Evolutionary conservation across 2,888 invertebrate genomes (phyloP), one percentile per base, ranked within the genome.

Genomic region (Parapristionchus giblindavisi): DNA sequence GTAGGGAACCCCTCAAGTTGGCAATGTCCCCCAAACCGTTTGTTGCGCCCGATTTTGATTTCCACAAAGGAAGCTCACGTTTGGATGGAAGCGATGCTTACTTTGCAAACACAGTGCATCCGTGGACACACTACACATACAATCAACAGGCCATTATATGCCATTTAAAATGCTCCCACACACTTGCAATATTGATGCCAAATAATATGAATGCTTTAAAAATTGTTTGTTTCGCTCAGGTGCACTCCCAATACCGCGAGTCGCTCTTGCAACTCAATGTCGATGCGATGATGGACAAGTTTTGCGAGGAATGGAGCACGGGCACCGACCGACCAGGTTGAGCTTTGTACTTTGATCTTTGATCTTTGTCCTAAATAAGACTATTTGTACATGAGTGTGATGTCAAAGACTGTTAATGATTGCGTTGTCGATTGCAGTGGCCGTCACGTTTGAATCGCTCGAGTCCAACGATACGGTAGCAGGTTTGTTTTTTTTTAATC

Each of bases 281-380:
- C 51, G 95, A 96, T 86, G 94, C 94, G 89, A 91, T 98, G 74
- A 90, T 98, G 80, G 93, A 94, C 88, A 93, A 94, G 89, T 96
- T 98, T 90, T 93, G 96, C 74, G 91, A 93, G 85, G 93, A 93
- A 84, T 97, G 97, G 90, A 93, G 94, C 84, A 96, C 95, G 80
- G 96, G 96, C 82, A 92, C 93, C 81, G 96, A 96, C 88, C 94
- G 93, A 89, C 96, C 96, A 89, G 93, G 95, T n/a, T 93, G 72
- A 56, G 81, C 76, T 68, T 68, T 17, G 27, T 58, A 4, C 14
- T 14, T 58, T 58, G 24, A 58, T 58, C 24, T 29, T 14, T 58
- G 27, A 58, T 4, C 14, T 4, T 58, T 14, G 27, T 58, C 14
- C 5, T 27, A 29, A 58, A 58, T 29, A 29, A 58, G 8, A 32